phyloP scores from a whole-genome alignment of 2,888 invertebrate genomes.

The Slavum lentiscoides region DNA sequence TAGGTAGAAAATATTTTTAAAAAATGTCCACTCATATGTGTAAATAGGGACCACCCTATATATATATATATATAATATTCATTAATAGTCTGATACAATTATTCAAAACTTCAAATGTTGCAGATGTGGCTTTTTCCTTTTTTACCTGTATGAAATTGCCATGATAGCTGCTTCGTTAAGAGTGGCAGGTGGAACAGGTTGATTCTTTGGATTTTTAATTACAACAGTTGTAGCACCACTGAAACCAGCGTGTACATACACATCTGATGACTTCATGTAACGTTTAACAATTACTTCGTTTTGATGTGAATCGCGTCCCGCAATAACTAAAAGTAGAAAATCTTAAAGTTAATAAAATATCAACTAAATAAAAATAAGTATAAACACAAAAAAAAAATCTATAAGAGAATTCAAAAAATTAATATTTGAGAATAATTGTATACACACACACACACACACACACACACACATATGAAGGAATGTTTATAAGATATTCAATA shows the following conservation, averaged over 20 bases:
- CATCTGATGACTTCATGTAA: constrained; percentile 79
- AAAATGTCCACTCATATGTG: no score
- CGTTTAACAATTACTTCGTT: constrained; percentile 98
- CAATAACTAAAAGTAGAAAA: constrained; percentile 70
- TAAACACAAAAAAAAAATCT: background rate
- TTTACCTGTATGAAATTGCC: constrained; percentile 85
- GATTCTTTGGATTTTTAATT: constrained; percentile 78
- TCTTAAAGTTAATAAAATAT: constrained; percentile 54
- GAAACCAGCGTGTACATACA: constrained; percentile 96
- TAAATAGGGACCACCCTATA: no score
- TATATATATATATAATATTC: no score
- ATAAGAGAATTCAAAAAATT: background rate
- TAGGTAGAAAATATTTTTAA: no score
- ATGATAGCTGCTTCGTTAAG: constrained; percentile 94
- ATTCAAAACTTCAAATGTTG: no score
- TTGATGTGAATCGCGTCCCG: constrained; percentile 95
- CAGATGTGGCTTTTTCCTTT: no score
- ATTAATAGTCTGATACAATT: no score
- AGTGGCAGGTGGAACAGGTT: constrained; percentile 87
- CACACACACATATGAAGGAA: no score
- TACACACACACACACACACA: no score
- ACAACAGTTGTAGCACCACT: constrained; percentile 90
- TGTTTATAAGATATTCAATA: no score
- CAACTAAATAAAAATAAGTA: background rate
- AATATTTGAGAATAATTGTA: background rate